Conservation (phyloP, 2,113 vertebrate genomes). For the Bujurquina vittata region DNA sequence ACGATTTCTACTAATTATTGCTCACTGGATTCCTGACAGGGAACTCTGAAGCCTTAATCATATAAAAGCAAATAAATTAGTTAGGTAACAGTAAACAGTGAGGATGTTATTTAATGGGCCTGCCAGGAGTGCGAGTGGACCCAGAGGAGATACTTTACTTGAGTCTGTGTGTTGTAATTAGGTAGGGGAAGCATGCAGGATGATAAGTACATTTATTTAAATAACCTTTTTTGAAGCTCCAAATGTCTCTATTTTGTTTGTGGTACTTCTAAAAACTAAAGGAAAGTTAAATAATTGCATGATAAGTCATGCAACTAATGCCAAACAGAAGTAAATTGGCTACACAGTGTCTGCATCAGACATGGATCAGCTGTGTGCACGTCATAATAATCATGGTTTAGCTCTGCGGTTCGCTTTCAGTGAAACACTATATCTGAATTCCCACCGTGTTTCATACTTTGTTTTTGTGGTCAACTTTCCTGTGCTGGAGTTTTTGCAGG, state of each 20-base stretch:
- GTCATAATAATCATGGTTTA: neutral
- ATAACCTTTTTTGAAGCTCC: neutral
- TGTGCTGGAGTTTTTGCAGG: neutral
- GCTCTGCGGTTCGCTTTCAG: neutral
- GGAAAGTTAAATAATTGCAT: neutral
- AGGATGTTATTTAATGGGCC: slow-evolving; percentile 7
- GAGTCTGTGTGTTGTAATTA: slow-evolving; percentile 26
- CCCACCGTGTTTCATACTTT: neutral
- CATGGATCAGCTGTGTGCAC: neutral
- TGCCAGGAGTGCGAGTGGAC: neutral
- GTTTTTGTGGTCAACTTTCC: neutral
- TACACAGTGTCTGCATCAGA: neutral
- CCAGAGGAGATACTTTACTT: neutral
- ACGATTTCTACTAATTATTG: slow-evolving; percentile 28
- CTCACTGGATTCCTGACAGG: neutral
- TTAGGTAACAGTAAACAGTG: slow-evolving; percentile 44
- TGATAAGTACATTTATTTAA: neutral
- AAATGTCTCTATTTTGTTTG: neutral
- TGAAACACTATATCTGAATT: neutral
- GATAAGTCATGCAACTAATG: neutral
- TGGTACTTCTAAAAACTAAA: neutral
- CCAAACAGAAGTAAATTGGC: neutral
- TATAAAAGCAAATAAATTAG: slow-evolving; percentile 51
- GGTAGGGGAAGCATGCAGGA: neutral
- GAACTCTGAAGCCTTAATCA: slow-evolving; percentile 8